Evolutionary conservation across 2,797 vertebrate species (phyloP), one percentile per base, ranked within the genome.

Genomic region (Neopelma chrysocephalum): DNA sequence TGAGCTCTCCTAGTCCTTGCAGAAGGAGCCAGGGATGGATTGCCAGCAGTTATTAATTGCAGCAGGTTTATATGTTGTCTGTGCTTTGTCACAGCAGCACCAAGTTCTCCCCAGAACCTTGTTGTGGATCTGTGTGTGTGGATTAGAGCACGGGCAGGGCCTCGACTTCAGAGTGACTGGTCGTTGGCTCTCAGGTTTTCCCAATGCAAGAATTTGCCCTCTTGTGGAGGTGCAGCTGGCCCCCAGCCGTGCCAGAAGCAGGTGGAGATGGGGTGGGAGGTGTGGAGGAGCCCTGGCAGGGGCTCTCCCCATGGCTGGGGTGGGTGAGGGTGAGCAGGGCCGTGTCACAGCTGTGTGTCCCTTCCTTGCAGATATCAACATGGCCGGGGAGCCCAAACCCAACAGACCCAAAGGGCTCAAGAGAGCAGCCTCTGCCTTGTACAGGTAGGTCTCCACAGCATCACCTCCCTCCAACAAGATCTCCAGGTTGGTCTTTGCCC

Each of bases 301-400:
- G 43, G 61, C 76, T 56, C 12, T 31, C 36, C 22, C 22, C 0
- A 0, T 15, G 12, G 25, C 8, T 2, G 4, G n/a, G 54, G 19
- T 21, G 53, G 54, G 8, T 56, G 54, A 17, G 18, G 51, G 19
- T 9, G 61, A 5, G 6, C 2, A 1, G 15, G 70, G 31, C 11
- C 0, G 1, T 64, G 75, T 85, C 90, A 43, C 93, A 93, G 77
- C 73, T 90, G 60, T 4, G 2, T 97, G 60, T 82, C 94, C 22
- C 13, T 89, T 96, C 64, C 12, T 92, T 82, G 88, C 97, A 99
- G 99, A 99, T 94, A 98, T 99, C 97, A 99, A 99, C 97, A 99
- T 99, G 99, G 99, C 99, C 3, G 99, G 99, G 93, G 99, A 99
- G 86, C 99, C 99, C 34, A 99, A 98, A 87, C 99, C 99, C 38